phyloP scores from a whole-genome alignment of 2,797 vertebrate species.

The Erethizon dorsatum region DNA sequence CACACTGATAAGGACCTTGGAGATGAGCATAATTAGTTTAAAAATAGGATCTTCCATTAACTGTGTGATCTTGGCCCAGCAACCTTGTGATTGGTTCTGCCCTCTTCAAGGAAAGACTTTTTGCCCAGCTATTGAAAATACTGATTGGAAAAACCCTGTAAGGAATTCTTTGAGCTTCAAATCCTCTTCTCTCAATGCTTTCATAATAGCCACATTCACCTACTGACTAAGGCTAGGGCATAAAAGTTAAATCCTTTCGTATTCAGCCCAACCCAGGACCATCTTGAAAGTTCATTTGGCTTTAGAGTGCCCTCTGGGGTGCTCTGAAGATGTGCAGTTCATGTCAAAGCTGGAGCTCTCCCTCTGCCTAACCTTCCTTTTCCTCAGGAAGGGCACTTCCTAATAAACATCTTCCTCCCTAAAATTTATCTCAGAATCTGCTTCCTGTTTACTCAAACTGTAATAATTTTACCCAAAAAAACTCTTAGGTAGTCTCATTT shows the following conservation, averaged over 20 bases:
- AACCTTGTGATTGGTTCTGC: background rate
- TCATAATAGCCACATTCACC: background rate
- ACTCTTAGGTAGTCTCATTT: background rate
- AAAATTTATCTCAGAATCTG: background rate
- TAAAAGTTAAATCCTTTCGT: background rate
- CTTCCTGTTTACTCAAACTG: background rate
- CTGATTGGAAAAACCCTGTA: background rate
- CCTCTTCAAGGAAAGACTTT: background rate
- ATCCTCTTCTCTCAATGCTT: background rate
- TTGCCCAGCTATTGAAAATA: background rate
- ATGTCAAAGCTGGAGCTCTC: background rate
- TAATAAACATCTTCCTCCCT: background rate
- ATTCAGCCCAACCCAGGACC: background rate
- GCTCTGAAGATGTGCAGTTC: background rate
- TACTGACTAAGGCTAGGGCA: background rate
- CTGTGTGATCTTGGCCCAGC: background rate
- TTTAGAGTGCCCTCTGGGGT: background rate
- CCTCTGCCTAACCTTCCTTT: background rate
- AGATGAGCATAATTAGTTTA: background rate
- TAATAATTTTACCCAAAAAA: fast-evolving
- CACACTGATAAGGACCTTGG: background rate
- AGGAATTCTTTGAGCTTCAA: background rate
- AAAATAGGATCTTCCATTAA: background rate
- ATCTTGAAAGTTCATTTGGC: background rate
- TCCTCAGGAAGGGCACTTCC: background rate